These are phyloP conservation scores for Sebastes taczanowskii DNA, from an alignment of 2,797 vertebrate species.

Conservation along the genomic window DNA sequence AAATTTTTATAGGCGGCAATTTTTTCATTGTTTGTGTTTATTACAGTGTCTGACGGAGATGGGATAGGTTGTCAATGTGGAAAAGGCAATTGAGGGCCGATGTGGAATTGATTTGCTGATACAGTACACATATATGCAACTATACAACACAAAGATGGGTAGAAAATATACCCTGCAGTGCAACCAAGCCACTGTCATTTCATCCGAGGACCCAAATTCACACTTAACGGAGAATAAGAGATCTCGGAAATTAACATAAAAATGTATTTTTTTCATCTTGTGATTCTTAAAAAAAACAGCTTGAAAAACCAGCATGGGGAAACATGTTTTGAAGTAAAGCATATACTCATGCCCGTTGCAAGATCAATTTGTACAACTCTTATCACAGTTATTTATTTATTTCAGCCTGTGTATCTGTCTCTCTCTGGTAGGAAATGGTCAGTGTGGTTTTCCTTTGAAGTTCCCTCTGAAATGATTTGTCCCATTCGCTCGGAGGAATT, in stretches of 20 bases:
- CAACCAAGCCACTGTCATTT: conserved; percentile 16
- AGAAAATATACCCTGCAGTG: conserved; percentile 12
- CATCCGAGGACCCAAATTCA: conserved; percentile 27
- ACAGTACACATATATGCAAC: not conserved
- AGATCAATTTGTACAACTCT: conserved; percentile 75
- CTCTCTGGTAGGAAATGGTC: conserved; percentile 65
- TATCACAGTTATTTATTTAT: conserved; percentile 66
- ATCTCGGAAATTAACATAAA: conserved; percentile 63
- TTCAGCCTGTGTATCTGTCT: conserved; percentile 42
- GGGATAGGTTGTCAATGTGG: conserved; percentile 51
- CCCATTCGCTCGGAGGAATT: conserved; percentile 63
- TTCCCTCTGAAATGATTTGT: conserved; percentile 70
- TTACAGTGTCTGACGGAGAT: conserved; percentile 59
- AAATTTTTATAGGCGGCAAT: conserved; percentile 67
- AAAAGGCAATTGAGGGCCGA: conserved; percentile 42
- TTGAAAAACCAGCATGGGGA: conserved; percentile 41
- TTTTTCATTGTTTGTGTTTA: conserved; percentile 70
- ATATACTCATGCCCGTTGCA: conserved; percentile 50
- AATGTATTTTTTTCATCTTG: conserved; percentile 59
- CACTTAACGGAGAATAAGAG: conserved; percentile 42
- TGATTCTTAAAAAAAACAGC: conserved; percentile 41
- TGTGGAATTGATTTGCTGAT: conserved; percentile 52
- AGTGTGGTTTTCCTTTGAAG: conserved; percentile 76
- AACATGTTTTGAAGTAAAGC: conserved; percentile 72
- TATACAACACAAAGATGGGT: conserved; percentile 12